phyloP scores from a whole-genome alignment of 2,113 vertebrate species.

The Leptodactylus fuscus region DNA sequence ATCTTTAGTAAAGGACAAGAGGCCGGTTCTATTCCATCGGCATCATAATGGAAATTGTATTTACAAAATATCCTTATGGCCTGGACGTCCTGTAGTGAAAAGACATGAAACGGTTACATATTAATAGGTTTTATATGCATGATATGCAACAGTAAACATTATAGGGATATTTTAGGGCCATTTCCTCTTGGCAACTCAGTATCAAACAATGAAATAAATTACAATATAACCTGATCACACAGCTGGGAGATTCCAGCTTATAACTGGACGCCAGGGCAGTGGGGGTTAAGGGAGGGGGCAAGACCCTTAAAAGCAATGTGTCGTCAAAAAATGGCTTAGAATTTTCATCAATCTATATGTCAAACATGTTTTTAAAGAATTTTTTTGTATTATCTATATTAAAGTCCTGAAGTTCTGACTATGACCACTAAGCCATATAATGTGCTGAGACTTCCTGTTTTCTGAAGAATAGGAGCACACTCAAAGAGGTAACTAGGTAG shows the following conservation, averaged over 20 bases:
- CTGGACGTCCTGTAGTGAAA: conserved; percentile 64
- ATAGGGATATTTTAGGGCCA: conserved; percentile 61
- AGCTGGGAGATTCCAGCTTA: neutral
- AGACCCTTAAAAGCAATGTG: too few relatives aligned
- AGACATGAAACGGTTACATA: conserved; percentile 70
- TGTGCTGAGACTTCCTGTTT: too few relatives aligned
- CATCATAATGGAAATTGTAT: conserved; percentile 56
- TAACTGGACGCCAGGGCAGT: neutral
- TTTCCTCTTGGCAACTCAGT: conserved; percentile 52
- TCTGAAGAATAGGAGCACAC: too few relatives aligned
- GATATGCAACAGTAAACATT: conserved; percentile 64
- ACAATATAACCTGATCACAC: conserved; percentile 3
- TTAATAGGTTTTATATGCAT: conserved; percentile 71
- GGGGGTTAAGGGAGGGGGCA: neutral
- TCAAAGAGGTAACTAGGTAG: too few relatives aligned
- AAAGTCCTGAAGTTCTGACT: too few relatives aligned
- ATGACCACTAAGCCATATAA: too few relatives aligned
- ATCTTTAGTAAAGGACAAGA: neutral
- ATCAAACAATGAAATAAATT: conserved; percentile 6
- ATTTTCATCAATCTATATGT: too few relatives aligned
- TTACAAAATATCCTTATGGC: conserved; percentile 66
- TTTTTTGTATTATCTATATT: too few relatives aligned
- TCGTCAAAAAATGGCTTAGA: too few relatives aligned
- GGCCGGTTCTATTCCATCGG: neutral
- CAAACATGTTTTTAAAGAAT: too few relatives aligned